phyloP scores from a whole-genome alignment of 2,113 vertebrate species.

The Ciconia maguari region DNA sequence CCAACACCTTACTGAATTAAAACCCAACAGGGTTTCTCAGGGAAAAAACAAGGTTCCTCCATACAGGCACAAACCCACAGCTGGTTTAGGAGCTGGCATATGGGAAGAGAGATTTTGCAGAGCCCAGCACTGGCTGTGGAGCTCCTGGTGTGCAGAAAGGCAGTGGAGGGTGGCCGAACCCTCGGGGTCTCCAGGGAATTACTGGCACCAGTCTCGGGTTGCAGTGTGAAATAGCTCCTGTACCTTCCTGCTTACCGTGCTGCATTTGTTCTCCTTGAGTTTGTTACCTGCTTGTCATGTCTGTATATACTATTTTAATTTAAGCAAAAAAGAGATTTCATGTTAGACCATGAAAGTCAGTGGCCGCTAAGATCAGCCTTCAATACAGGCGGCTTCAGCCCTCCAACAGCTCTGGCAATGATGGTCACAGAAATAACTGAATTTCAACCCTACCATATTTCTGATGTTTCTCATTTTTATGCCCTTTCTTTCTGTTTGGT shows the following conservation, averaged over 20 bases:
- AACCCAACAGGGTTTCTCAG: background rate
- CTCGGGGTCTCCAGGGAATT: background rate
- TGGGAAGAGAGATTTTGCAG: background rate
- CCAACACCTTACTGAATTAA: background rate
- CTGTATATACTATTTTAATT: slow-evolving; percentile 12
- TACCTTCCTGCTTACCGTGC: background rate
- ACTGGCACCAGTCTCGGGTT: background rate
- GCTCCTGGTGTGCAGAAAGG: background rate
- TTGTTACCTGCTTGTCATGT: slow-evolving; percentile 26
- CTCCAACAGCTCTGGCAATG: slow-evolving; percentile 6
- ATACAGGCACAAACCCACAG: background rate
- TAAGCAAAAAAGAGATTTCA: slow-evolving; percentile 41
- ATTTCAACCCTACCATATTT: background rate
- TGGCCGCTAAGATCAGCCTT: slow-evolving; percentile 11
- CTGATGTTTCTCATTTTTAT: slow-evolving; percentile 7
- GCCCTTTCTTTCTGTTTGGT: background rate
- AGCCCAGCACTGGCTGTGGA: background rate
- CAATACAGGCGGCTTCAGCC: background rate
- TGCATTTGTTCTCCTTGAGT: background rate
- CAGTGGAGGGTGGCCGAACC: background rate
- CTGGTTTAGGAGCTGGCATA: background rate
- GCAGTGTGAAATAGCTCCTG: background rate
- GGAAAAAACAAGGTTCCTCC: background rate
- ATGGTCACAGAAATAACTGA: background rate
- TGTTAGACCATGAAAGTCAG: background rate